Evolutionary conservation across 2,113 vertebrate species (phyloP).

Genomic region (Hyperopisus bebe): DNA sequence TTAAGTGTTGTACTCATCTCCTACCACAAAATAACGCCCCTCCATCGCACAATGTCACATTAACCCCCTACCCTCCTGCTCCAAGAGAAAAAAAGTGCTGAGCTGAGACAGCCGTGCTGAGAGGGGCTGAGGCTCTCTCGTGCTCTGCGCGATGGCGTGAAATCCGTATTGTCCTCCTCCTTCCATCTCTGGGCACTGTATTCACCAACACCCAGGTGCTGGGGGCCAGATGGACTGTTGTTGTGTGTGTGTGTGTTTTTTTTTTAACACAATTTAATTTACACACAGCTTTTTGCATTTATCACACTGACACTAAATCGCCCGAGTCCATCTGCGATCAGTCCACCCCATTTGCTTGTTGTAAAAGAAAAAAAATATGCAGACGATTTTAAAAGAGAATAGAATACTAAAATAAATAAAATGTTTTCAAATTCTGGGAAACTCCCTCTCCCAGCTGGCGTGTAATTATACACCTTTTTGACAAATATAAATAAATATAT

Average conservation of each 20-base stretch:
- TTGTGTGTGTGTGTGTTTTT: slow-evolving; percentile 1
- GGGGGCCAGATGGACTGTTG: slow-evolving; percentile 37
- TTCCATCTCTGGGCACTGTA: slow-evolving; percentile 29
- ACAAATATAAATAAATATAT: slow-evolving; percentile 33
- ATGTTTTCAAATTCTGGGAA: slow-evolving; percentile 24
- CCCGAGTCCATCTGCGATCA: slow-evolving; percentile 35
- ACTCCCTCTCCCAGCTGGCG: neutral
- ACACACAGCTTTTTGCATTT: slow-evolving; percentile 42
- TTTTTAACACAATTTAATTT: slow-evolving; percentile 38
- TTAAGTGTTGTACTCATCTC: neutral
- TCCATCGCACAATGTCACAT: neutral
- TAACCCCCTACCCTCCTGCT: neutral
- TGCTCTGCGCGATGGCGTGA: slow-evolving; percentile 26
- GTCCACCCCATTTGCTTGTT: slow-evolving; percentile 28
- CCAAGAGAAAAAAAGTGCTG: neutral
- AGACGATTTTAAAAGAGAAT: neutral
- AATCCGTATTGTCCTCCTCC: slow-evolving; percentile 38
- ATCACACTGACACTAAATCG: slow-evolving; percentile 44
- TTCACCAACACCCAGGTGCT: slow-evolving; percentile 37
- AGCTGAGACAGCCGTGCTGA: slow-evolving; percentile 9
- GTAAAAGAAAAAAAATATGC: slow-evolving; percentile 1
- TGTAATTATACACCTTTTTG: slow-evolving; percentile 16
- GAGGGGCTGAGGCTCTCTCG: slow-evolving; percentile 2
- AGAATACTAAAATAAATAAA: slow-evolving; percentile 26
- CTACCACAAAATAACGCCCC: neutral